These are phyloP conservation scores for Masnerella sp. DNA, from an alignment of 2,888 invertebrate genomes.

Conservation along the genomic window DNA sequence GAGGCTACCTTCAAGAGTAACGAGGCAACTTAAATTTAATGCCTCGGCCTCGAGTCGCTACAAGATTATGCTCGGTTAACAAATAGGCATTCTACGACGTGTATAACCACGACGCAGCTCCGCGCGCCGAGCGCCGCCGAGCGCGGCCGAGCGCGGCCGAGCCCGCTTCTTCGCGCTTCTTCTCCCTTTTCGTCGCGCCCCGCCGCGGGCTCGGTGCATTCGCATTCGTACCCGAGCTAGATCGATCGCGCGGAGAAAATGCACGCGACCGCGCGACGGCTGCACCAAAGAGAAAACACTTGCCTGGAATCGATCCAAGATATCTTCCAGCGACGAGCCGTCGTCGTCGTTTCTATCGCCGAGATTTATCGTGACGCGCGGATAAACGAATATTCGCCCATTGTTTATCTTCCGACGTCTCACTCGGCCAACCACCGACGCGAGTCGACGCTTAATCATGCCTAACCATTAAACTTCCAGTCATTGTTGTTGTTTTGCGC, in stretches of 20 bases:
- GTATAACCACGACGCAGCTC: conserved; percentile 58
- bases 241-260: conserved; percentile 61
- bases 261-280: conserved; percentile 59
- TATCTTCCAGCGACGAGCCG: conserved; percentile 47
- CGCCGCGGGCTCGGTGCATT: conserved; percentile 50
- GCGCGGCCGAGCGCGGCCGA: conserved; percentile 22
- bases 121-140: too few species aligned
- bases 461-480: too few species aligned
- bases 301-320: conserved; percentile 60
- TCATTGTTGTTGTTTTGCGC: too few species aligned
- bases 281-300: conserved; percentile 57
- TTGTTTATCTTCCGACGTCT: conserved; percentile 22
- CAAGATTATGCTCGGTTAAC: conserved; percentile 69
- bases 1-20: conserved; percentile 68
- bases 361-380: conserved; percentile 44
- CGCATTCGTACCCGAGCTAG: conserved; percentile 58
- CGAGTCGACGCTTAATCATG: too few species aligned
- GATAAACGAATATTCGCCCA: conserved; percentile 42
- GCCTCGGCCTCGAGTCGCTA: conserved; percentile 65
- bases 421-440: too few species aligned
- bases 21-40: conserved; percentile 73
- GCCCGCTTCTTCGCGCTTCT: conserved; percentile 32
- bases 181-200: conserved; percentile 25
- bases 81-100: conserved; percentile 69
- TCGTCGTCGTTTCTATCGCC: conserved; percentile 36